A percentile compares a stretch with the other conserved stretches of the same genome.
Evolutionary conservation across 2,113 vertebrate genomes (phyloP).

Genomic region (Podarcis muralis): DNA sequence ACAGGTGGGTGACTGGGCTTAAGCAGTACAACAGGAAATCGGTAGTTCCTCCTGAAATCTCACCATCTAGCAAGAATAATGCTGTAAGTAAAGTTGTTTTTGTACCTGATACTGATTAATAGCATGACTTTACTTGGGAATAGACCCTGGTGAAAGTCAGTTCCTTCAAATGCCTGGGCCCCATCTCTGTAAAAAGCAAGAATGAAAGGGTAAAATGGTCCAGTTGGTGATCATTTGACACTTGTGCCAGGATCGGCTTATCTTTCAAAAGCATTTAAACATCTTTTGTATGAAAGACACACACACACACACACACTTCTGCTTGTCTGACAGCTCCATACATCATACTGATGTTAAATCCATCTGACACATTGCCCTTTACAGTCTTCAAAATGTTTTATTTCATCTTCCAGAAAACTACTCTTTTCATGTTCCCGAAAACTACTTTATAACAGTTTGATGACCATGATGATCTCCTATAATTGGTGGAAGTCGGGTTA

Average conservation of each 20-base stretch:
- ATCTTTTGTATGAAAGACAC: neutral
- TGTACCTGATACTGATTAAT: neutral
- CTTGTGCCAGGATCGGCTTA: neutral
- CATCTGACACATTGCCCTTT: neutral
- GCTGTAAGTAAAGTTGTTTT: neutral
- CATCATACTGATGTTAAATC: constrained; percentile 1
- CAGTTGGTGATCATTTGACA: neutral
- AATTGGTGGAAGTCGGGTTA: neutral
- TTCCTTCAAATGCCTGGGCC: too few species aligned
- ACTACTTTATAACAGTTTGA: neutral
- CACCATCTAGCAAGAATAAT: neutral
- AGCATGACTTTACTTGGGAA: neutral
- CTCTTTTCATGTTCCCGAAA: neutral
- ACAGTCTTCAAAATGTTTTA: neutral
- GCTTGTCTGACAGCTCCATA: neutral
- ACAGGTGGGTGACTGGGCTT: neutral
- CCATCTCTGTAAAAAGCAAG: neutral
- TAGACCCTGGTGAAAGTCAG: neutral
- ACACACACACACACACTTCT: neutral
- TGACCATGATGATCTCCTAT: neutral
- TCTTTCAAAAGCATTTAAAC: neutral
- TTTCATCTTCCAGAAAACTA: neutral
- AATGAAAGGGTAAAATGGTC: neutral
- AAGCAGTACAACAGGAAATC: too few species aligned
- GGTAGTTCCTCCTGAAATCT: too few species aligned